These are phyloP conservation scores for Homarus americanus DNA, from an alignment of 1,140 invertebrate genomes.

Conservation along the genomic window DNA sequence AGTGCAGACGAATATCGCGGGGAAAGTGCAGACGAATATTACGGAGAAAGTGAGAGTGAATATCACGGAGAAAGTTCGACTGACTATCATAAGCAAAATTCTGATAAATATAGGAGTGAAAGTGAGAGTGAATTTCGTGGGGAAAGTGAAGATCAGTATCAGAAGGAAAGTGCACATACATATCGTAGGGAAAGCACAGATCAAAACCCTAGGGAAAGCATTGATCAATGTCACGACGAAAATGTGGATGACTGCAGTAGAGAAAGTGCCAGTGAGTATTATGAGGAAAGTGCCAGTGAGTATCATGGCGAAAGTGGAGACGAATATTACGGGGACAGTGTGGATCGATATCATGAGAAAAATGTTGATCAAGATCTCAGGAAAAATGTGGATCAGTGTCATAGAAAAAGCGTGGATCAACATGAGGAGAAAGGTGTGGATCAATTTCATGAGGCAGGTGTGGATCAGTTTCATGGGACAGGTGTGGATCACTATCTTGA, in stretches of 20 bases:
- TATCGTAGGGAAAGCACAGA: not conserved
- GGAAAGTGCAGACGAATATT: not conserved
- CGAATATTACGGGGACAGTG: not conserved
- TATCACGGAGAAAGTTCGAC: not conserved
- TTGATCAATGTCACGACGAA: not conserved
- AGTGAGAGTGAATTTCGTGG: not conserved
- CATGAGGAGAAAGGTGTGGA: conserved; percentile 28
- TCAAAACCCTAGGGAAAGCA: not conserved
- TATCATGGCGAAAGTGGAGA: not conserved
- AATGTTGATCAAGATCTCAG: not conserved
- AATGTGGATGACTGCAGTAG: not conserved
- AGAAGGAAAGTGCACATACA: not conserved
- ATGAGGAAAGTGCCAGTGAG: not conserved
- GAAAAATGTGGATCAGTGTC: not conserved
- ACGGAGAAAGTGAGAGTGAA: not conserved
- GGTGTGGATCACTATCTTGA: conserved; percentile 5
- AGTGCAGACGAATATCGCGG: not conserved
- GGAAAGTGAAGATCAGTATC: not conserved
- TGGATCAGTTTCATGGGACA: not conserved
- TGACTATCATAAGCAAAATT: not conserved
- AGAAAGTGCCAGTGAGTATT: not conserved
- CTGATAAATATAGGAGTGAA: not conserved
- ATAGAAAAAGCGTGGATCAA: too few species aligned
- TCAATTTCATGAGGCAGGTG: not conserved
- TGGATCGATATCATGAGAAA: conserved; percentile 14